A percentile compares a stretch with the other conserved stretches of the same genome.
Conservation (phyloP, 2,797 vertebrate genomes). For the Coregonus suidteri region DNA sequence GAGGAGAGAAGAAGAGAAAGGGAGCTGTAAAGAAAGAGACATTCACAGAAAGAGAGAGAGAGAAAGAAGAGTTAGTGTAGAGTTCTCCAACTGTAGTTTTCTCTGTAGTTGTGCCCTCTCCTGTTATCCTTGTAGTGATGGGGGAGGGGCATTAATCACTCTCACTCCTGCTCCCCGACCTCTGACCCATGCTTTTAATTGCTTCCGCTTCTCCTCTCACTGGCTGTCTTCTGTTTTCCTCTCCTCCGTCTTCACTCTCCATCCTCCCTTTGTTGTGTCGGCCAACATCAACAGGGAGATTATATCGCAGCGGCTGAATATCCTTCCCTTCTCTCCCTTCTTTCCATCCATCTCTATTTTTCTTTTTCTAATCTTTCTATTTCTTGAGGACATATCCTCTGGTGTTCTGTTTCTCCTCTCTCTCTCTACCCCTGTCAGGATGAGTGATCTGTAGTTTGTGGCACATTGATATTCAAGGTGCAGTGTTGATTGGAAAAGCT, state of each 20-base stretch:
- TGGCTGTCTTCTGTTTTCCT: constrained; percentile 32
- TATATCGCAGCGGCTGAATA: background rate
- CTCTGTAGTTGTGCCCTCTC: constrained; percentile 19
- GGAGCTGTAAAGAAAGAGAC: background rate
- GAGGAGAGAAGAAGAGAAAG: constrained; percentile 11
- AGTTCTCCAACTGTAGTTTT: constrained; percentile 35
- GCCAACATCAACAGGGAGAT: background rate
- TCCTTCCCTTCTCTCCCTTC: background rate
- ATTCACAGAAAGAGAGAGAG: constrained; percentile 14
- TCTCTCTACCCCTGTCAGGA: background rate
- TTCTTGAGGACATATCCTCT: background rate
- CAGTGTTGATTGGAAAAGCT: constrained; percentile 15
- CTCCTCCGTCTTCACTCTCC: constrained; percentile 1
- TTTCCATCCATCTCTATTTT: background rate
- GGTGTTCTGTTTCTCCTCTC: background rate
- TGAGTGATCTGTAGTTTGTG: background rate
- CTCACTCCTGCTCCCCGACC: constrained; percentile 34
- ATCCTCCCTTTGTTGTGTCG: background rate
- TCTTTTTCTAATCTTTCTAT: background rate
- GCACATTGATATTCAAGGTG: background rate
- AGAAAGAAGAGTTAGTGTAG: constrained; percentile 20
- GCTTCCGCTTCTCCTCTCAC: constrained; percentile 46
- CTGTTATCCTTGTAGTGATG: background rate
- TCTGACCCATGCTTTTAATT: constrained; percentile 67
- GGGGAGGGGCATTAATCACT: constrained; percentile 54